Evolutionary conservation across 2,888 invertebrate genomes (phyloP).

Genomic region (Agrochola lychnidis): DNA sequence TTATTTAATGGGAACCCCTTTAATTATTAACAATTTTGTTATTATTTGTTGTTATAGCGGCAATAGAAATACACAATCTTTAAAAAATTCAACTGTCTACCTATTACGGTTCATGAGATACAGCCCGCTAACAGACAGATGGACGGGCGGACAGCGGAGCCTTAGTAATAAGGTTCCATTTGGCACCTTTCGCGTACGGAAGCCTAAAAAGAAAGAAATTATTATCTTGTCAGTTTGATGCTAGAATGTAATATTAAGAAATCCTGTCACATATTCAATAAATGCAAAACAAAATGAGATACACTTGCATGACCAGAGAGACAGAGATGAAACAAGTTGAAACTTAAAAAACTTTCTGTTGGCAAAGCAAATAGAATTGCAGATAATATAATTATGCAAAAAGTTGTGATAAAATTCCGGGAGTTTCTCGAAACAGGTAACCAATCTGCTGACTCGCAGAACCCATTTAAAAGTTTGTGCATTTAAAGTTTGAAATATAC

Average conservation of each 20-base stretch:
- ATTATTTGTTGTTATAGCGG: too few species aligned
- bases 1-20: too few species aligned
- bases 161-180: too few species aligned
- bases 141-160: too few species aligned
- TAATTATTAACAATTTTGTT: too few species aligned
- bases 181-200: too few species aligned
- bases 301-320: not conserved
- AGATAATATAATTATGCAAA: conserved; percentile 39
- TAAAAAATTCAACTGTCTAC: too few species aligned
- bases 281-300: not conserved
- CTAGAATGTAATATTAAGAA: not conserved
- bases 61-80: too few species aligned
- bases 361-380: conserved; percentile 15
- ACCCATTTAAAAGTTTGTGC: conserved; percentile 53
- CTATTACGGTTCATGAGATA: too few species aligned
- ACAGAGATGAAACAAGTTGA: not conserved
- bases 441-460: conserved; percentile 38
- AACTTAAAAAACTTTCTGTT: not conserved
- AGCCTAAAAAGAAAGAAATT: not conserved
- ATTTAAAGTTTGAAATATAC: conserved; percentile 36
- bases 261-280: not conserved
- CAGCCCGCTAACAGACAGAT: too few species aligned
- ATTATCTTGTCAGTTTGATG: not conserved
- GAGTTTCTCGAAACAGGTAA: conserved; percentile 47
- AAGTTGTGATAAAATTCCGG: conserved; percentile 31